Percentiles rank a stretch among this genome's conserved stretches.
Conservation (phyloP, 2,888 invertebrate genomes). For the Noctua janthina region DNA sequence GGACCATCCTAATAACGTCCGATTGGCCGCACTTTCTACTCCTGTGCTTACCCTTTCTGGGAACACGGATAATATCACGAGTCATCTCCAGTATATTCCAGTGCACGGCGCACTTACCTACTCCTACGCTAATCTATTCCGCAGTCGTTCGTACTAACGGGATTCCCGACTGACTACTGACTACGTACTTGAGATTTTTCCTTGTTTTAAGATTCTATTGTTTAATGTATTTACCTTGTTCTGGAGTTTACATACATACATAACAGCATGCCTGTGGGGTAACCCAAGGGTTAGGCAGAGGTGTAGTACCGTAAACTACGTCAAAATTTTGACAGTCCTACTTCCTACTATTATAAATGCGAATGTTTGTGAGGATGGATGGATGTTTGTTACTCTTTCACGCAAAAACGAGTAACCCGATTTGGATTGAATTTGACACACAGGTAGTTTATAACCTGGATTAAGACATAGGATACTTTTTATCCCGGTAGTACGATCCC, state of each 20-base stretch:
- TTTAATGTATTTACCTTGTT: background rate
- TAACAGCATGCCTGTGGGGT: background rate
- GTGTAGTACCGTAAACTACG: no score
- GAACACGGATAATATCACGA: background rate
- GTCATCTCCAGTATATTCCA: background rate
- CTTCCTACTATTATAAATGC: no score
- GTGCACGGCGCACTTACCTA: background rate
- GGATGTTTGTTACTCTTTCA: no score
- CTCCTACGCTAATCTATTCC: background rate
- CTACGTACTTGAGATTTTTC: slow-evolving; percentile 4
- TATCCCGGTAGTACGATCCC: no score
- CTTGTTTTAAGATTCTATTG: slow-evolving; percentile 14
- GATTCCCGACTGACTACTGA: slow-evolving; percentile 20
- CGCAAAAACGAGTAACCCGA: no score
- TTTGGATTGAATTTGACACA: no score
- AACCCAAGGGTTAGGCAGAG: background rate
- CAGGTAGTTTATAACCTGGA: no score
- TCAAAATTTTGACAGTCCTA: background rate
- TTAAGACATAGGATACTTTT: no score
- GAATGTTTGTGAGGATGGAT: no score
- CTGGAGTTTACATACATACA: background rate
- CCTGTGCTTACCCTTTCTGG: background rate
- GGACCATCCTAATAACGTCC: background rate
- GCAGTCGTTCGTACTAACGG: slow-evolving; percentile 13
- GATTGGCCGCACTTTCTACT: background rate